Evolutionary conservation across 1,140 invertebrate genomes (phyloP).

Genomic region (Drosophila micromelanica): DNA sequence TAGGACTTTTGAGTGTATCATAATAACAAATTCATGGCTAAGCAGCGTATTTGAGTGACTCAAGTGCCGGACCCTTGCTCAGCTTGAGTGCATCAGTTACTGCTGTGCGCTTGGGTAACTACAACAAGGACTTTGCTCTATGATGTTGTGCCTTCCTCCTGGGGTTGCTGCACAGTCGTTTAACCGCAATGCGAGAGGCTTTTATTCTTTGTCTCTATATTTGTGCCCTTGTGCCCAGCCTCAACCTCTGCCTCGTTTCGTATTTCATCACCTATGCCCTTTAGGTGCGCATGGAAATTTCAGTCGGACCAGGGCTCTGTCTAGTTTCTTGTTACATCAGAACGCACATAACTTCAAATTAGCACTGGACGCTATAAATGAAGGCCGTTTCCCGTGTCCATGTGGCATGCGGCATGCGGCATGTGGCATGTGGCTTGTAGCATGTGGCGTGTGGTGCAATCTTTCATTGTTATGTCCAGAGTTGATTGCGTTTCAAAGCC

Average conservation of each 20-base stretch:
- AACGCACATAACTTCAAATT: constrained; percentile 75
- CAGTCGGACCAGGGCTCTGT: constrained; percentile 19
- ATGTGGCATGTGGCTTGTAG: not conserved
- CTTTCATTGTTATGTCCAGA: constrained; percentile 33
- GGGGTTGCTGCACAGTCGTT: constrained; percentile 19
- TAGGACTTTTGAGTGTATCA: no score
- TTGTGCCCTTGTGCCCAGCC: constrained; percentile 16
- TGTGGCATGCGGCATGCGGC: not conserved
- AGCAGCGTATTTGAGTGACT: not conserved
- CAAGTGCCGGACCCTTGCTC: not conserved
- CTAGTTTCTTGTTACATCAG: constrained; percentile 66
- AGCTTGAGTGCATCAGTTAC: constrained; percentile 4
- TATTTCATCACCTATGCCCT: constrained; percentile 37
- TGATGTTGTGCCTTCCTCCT: not conserved
- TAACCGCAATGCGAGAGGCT: constrained; percentile 44
- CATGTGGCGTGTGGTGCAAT: constrained; percentile 18
- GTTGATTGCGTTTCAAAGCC: constrained; percentile 23
- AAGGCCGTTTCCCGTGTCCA: constrained; percentile 18
- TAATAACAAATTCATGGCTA: no score
- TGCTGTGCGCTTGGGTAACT: constrained; percentile 2
- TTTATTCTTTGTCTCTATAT: constrained; percentile 21
- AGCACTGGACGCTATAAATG: constrained; percentile 40
- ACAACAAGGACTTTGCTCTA: constrained; percentile 24
- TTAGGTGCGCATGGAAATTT: constrained; percentile 46
- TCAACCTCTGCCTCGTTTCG: not conserved